Evolutionary conservation across 1,140 invertebrate genomes (phyloP).

Genomic region (Bombus sylvicola): DNA sequence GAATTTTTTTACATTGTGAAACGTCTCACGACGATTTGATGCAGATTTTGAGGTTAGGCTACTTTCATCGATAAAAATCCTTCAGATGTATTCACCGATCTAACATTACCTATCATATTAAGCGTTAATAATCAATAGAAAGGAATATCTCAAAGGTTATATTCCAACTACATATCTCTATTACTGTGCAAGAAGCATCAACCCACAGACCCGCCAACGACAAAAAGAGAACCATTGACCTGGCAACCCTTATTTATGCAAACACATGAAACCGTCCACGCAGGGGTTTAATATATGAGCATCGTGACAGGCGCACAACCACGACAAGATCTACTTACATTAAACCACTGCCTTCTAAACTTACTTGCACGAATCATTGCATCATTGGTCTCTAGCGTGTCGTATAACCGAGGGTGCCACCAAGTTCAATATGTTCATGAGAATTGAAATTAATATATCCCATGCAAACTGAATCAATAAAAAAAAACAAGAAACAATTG

Average conservation of each 20-base stretch:
- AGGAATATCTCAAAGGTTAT: background rate
- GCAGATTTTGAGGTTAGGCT: too few relatives aligned
- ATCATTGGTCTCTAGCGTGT: background rate
- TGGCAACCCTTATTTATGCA: constrained; percentile 11
- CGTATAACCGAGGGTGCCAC: background rate
- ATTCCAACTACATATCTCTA: background rate
- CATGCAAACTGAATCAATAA: too few relatives aligned
- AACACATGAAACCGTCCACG: background rate
- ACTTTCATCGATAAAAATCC: background rate
- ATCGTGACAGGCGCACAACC: background rate
- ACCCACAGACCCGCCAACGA: background rate
- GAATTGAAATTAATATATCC: background rate
- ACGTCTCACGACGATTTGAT: too few relatives aligned
- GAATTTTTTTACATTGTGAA: too few relatives aligned
- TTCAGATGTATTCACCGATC: background rate
- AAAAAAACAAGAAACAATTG: too few relatives aligned
- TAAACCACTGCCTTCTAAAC: constrained; percentile 18
- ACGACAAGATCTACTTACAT: constrained; percentile 10
- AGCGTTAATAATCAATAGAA: background rate
- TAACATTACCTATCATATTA: background rate
- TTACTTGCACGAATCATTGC: background rate
- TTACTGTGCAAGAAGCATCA: background rate
- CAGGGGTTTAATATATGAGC: constrained; percentile 7
- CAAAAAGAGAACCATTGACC: background rate
- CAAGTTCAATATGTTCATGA: background rate